These are phyloP conservation scores for Diadophis punctatus DNA, from an alignment of 2,113 vertebrate species.

Conservation along the genomic window DNA sequence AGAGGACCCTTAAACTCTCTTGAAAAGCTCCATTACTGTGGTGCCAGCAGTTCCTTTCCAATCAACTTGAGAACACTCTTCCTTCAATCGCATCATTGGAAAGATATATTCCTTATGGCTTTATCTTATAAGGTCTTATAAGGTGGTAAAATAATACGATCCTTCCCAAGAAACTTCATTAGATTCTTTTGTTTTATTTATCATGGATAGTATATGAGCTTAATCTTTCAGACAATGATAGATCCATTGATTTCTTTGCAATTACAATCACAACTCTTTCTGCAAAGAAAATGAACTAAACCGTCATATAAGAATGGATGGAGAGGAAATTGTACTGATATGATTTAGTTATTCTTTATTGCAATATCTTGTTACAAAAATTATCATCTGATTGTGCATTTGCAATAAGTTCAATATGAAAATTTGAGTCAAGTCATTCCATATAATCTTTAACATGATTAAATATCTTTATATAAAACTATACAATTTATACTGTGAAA, in stretches of 20 bases:
- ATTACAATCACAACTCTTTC: not conserved
- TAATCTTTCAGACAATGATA: not conserved
- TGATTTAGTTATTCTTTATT: not conserved
- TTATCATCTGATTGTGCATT: not conserved
- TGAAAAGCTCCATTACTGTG: not conserved
- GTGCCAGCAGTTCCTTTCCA: not conserved
- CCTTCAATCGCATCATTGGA: not conserved
- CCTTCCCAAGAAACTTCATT: not conserved
- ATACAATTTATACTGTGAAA: not conserved
- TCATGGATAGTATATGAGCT: not conserved
- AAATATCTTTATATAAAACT: not conserved
- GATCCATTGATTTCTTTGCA: not conserved
- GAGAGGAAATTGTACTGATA: not conserved
- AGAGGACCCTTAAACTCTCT: not conserved
- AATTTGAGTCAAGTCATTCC: not conserved
- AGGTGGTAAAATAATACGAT: not conserved
- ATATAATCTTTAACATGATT: slow-evolving; percentile 2
- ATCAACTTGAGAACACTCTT: not conserved
- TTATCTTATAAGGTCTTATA: not conserved
- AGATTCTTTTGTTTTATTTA: not conserved
- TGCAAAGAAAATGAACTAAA: not conserved
- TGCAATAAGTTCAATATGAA: not conserved
- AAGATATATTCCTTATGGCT: not conserved
- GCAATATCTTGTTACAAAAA: not conserved
- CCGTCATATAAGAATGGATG: not conserved